Evolutionary conservation across 2,888 invertebrate genomes (phyloP), one percentile per base, ranked within the genome.

Genomic region (Dyspetes luteomarginatus): DNA sequence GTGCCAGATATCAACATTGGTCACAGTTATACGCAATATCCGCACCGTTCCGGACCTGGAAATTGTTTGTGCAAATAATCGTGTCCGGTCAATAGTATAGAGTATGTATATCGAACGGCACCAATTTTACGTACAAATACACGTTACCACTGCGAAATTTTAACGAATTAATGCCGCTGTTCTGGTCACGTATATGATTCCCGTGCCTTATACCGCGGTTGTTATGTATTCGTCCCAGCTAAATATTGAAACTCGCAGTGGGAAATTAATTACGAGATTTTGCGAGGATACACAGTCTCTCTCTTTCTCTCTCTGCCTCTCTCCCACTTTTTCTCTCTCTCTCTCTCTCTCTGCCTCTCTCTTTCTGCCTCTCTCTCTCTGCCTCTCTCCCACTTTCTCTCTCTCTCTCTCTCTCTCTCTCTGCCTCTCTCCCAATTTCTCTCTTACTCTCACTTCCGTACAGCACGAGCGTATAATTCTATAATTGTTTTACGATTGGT

Each of bases 51-150:
- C 55, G 79, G 82, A 81, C 73, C 82, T 82, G 85, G 85, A 88
- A 89, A 90, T 89, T 89, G 88, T 87, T 87, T 86, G 85, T 86
- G 88, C 87, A 88, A 90, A 89, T 90, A 89, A 89, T 89, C 87
- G 83, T 78, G 50, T 50, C 69, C 73, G 56, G 68, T n/a, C n/a
- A n/a, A n/a, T n/a, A n/a, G n/a, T n/a, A n/a, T n/a, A n/a, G n/a
- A n/a, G n/a, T n/a, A n/a, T 74, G 48, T 83, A 82, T 77, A 82
- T 84, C 75, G 82, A 67, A 76, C 78, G 77, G 72, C 75, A 81
- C 80, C 83, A 90, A 90, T 90, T 90, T 90, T 88, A 89, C 88
- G 87, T 84, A 86, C 86, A 88, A 88, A 89, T 90, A 89, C 43
- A 65, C 88, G 85, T 86, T 83, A 85, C 83, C 84, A 84, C 85